Evolutionary conservation across 2,888 invertebrate genomes (phyloP).

Genomic region (Thera britannica): DNA sequence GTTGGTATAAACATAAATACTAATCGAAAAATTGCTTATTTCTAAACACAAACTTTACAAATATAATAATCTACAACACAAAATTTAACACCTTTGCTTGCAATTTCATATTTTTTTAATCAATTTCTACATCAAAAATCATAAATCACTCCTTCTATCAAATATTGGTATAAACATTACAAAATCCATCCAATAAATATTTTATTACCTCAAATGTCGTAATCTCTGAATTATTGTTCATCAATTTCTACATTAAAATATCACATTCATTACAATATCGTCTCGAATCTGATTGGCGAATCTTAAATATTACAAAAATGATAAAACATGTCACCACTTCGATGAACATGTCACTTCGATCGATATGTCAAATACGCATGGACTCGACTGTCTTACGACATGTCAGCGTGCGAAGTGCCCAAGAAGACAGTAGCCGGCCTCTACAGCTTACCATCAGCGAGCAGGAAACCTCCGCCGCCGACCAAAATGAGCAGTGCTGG

Average conservation of each 20-base stretch:
- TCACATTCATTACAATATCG: background rate
- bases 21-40: too few species aligned
- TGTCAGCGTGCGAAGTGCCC: constrained; percentile 68
- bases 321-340: background rate
- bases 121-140: too few species aligned
- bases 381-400: constrained; percentile 12
- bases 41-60: too few species aligned
- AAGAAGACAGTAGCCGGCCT: constrained; percentile 68
- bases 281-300: too few species aligned
- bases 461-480: constrained; percentile 74
- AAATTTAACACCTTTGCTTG: too few species aligned
- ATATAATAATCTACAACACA: too few species aligned
- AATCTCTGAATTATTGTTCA: background rate
- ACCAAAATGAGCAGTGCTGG: constrained; percentile 63
- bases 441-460: constrained; percentile 69
- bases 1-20: too few species aligned
- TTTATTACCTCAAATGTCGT: too few species aligned
- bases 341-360: constrained; percentile 10
- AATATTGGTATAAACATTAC: background rate
- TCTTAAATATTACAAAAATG: too few species aligned
- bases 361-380: constrained; percentile 11
- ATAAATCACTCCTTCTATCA: too few species aligned
- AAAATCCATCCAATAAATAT: background rate
- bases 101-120: too few species aligned
- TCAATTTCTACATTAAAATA: background rate